A percentile compares a stretch with the other conserved stretches of the same genome.
These are phyloP conservation scores for Centropus unirufus DNA, from an alignment of 2,113 vertebrate species.

Conservation along the genomic window DNA sequence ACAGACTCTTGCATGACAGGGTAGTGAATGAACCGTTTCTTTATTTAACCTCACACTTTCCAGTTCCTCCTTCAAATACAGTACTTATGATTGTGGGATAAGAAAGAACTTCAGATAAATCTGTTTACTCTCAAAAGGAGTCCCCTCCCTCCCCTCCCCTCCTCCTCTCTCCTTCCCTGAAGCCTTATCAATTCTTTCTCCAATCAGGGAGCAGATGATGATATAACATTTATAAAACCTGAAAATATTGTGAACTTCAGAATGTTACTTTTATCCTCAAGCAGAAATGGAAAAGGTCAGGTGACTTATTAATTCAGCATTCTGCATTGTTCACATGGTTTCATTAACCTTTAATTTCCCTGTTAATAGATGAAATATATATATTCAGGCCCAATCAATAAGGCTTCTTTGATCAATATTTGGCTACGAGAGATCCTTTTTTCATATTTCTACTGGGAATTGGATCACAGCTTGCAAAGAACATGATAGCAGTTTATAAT, in stretches of 20 bases:
- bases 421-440: neutral
- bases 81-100: neutral
- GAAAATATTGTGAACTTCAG: neutral
- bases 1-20: neutral
- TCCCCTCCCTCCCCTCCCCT: neutral
- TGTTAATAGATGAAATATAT: neutral
- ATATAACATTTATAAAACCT: neutral
- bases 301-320: neutral
- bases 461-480: neutral
- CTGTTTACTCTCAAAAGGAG: neutral
- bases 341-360: conserved; percentile 6
- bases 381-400: neutral
- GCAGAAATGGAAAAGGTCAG: neutral
- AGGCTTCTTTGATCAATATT: neutral
- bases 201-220: neutral
- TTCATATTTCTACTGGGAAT: neutral
- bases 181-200: neutral
- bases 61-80: neutral
- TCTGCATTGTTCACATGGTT: neutral
- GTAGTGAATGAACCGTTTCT: neutral
- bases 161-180: neutral
- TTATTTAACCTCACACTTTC: neutral
- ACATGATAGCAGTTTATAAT: neutral
- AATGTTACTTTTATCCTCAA: conserved; percentile 28
- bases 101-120: neutral